Base-by-base conservation (phyloP, 2,797 vertebrate genomes). In the Loriculus beryllinus region DNA sequence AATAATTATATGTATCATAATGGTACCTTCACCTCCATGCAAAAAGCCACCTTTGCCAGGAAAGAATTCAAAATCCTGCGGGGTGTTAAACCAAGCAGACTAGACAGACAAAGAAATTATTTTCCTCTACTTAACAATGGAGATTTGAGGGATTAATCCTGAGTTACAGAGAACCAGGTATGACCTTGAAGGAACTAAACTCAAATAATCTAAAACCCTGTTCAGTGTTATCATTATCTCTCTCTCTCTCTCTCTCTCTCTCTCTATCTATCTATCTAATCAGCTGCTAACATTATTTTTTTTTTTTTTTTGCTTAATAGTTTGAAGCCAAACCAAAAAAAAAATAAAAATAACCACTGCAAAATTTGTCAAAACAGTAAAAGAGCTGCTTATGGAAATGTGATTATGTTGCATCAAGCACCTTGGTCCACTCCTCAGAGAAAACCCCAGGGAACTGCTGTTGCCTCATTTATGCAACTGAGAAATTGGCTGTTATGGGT, bases 81-180 rank as follows among this genome's bases (percentile, higher is more conserved):
- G 43, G n/a, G 8, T 85, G 69, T 81, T 92, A 95, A 94, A 81
- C 62, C 57, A 78, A 81, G 47, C 33, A 76, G 82, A 83, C 69
- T 75, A 86, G 72, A 54, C 37, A 79, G 91, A 52, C n/a, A 81
- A 52, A 89, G 33, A 93, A 95, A 93, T 91, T n/a, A 78, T 91
- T 91, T 79, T 64, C 79, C 72, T 23, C 37, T 81, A 39, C 8
- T 93, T 93, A 89, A 67, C 72, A 74, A 37, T 65, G 54, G 57
- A 83, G 90, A 90, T 65, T 81, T 86, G 33, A 52, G 20, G 63
- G 54, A 84, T 92, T 95, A 93, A 91, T 77, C 2, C 14, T 72
- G 3, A 6, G 39, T 79, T 88, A 39, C 49, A 76, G 29, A 90
- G 51, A 75, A 28, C 9, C 39, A 93, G 33, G 26, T 90, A 79